Percentiles rank a stretch among this genome's conserved stretches.
phyloP scores from a whole-genome alignment of 1,140 invertebrate species.

The Diabrotica undecimpunctata region DNA sequence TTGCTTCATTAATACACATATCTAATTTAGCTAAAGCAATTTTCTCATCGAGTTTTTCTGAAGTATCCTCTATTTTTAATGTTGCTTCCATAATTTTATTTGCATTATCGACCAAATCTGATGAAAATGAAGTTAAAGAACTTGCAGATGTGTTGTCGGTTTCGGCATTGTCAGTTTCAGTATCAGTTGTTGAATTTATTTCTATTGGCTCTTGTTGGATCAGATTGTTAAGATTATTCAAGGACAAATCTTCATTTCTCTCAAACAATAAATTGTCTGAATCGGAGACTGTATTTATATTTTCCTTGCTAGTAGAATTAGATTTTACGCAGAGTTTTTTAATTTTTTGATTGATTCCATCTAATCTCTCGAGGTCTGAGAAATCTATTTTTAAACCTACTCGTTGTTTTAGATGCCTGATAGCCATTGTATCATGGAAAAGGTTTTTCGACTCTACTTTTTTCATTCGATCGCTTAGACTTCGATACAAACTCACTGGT shows the following conservation, averaged over 20 bases:
- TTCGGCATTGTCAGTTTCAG: not conserved
- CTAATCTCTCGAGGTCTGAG: slow-evolving; percentile 49
- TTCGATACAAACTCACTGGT: slow-evolving; percentile 48
- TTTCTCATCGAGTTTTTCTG: slow-evolving; percentile 5
- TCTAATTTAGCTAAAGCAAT: slow-evolving; percentile 6
- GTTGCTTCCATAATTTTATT: not conserved
- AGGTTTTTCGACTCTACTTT: slow-evolving; percentile 44
- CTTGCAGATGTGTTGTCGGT: too few species aligned
- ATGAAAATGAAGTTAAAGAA: too few species aligned
- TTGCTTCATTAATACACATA: not conserved
- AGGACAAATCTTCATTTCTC: not conserved
- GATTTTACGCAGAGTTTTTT: not conserved
- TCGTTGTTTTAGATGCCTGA: slow-evolving; percentile 61
- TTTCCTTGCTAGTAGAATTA: not conserved
- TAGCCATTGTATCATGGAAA: slow-evolving; percentile 74
- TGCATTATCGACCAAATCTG: not conserved
- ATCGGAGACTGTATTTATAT: not conserved
- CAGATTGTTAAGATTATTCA: not conserved
- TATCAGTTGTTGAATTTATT: not conserved
- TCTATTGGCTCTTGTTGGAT: slow-evolving; percentile 7
- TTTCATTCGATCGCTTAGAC: slow-evolving; percentile 51
- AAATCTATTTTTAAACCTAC: slow-evolving; percentile 52
- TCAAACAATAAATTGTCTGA: not conserved
- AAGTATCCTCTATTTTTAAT: not conserved
- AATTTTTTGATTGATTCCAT: slow-evolving; percentile 43